phyloP scores from a whole-genome alignment of 2,113 vertebrate genomes.

The Eclectus roratus region DNA sequence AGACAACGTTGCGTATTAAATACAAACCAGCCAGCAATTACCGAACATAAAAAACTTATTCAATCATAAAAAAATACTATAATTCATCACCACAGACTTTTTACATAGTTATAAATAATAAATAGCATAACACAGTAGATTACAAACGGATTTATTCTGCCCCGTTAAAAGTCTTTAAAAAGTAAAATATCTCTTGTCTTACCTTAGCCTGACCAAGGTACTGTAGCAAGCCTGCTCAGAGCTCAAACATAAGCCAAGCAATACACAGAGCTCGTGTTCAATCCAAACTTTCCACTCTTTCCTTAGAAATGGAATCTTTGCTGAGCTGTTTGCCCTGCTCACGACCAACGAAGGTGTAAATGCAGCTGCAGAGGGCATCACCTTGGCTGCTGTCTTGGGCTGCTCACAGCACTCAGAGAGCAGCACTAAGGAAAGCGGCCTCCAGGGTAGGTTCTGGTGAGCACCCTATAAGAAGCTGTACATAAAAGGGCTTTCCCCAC shows the following conservation, averaged over 20 bases:
- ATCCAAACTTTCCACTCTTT: background rate
- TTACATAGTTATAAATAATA: slow-evolving; percentile 76
- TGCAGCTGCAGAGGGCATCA: background rate
- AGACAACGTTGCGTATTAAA: slow-evolving; percentile 67
- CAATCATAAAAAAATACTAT: slow-evolving; percentile 78
- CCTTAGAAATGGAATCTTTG: background rate
- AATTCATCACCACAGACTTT: slow-evolving; percentile 73
- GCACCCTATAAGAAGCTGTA: slow-evolving; percentile 53
- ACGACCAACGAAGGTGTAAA: background rate
- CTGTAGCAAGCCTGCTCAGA: slow-evolving; percentile 18
- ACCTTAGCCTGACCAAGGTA: slow-evolving; percentile 45
- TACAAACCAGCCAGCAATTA: slow-evolving; percentile 67
- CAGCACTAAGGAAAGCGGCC: slow-evolving; percentile 34
- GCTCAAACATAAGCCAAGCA: slow-evolving; percentile 8
- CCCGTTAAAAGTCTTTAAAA: slow-evolving; percentile 50
- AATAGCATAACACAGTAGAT: slow-evolving; percentile 74
- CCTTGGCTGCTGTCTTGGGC: background rate
- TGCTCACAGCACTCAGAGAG: background rate
- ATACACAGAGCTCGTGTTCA: background rate
- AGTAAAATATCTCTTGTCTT: slow-evolving; percentile 38
- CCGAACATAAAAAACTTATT: slow-evolving; percentile 69
- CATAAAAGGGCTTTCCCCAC: slow-evolving; percentile 51
- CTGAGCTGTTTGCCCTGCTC: background rate
- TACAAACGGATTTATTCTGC: slow-evolving; percentile 68
- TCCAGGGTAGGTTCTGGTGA: background rate